Conservation (phyloP, 2,888 invertebrate species). For the Aricia artaxerxes region DNA sequence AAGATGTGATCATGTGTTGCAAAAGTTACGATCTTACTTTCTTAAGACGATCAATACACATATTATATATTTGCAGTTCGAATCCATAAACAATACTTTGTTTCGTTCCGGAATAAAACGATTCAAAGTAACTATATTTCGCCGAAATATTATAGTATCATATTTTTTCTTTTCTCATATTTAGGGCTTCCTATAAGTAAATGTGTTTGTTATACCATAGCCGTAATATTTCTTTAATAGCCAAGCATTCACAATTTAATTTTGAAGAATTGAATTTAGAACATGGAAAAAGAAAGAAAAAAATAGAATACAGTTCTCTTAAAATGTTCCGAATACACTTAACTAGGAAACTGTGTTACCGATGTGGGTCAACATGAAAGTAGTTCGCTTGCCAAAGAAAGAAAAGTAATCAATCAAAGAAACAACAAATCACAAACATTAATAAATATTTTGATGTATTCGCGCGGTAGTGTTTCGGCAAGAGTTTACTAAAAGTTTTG, state of each 20-base stretch:
- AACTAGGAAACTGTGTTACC: slow-evolving; percentile 17
- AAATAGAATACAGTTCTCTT: background rate
- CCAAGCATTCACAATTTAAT: too few relatives aligned
- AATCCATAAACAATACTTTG: background rate
- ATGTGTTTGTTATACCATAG: too few relatives aligned
- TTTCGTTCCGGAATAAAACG: background rate
- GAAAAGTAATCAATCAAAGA: slow-evolving; percentile 17
- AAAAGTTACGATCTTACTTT: background rate
- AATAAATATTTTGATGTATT: slow-evolving; percentile 12
- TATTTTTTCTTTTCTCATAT: too few relatives aligned
- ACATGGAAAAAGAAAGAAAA: background rate
- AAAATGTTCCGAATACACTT: background rate
- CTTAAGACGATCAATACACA: background rate
- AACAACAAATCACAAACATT: slow-evolving; percentile 8
- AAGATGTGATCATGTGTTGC: too few relatives aligned
- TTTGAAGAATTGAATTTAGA: background rate
- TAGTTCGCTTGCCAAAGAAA: background rate
- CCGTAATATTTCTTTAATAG: too few relatives aligned
- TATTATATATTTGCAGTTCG: background rate
- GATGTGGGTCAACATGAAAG: slow-evolving; percentile 1
- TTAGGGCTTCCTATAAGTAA: too few relatives aligned
- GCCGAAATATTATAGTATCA: background rate
- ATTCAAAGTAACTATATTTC: background rate
- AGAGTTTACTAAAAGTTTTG: background rate
- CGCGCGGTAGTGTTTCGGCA: background rate